phyloP scores from a whole-genome alignment of 2,888 invertebrate species.

The Dryococelus australis region DNA sequence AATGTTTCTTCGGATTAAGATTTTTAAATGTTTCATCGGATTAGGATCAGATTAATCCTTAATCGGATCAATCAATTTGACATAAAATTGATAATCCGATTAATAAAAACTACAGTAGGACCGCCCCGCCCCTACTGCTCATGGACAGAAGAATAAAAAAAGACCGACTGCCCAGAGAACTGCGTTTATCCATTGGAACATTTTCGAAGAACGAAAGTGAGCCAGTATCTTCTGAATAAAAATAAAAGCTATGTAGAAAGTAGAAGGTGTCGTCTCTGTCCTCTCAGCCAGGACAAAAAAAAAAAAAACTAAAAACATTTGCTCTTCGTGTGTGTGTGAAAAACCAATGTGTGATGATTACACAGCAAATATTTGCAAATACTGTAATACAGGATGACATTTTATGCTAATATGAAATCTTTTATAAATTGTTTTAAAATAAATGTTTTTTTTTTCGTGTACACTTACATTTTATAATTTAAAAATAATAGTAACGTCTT shows the following conservation, averaged over 20 bases:
- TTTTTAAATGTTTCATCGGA: no score
- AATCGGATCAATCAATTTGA: no score
- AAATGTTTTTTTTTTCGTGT: neutral
- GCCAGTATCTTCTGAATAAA: neutral
- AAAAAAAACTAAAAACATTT: neutral
- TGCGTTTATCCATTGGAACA: neutral
- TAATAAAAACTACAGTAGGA: no score
- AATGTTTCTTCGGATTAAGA: no score
- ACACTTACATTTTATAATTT: neutral
- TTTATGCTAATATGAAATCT: neutral
- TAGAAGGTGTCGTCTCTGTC: neutral
- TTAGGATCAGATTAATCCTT: no score
- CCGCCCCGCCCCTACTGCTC: no score
- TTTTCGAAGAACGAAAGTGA: neutral
- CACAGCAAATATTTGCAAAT: neutral
- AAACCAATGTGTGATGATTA: neutral
- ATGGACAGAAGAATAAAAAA: conserved; percentile 3
- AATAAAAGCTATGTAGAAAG: neutral
- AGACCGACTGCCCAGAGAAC: neutral
- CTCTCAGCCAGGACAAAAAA: neutral
- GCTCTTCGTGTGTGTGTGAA: neutral
- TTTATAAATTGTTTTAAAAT: neutral
- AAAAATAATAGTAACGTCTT: no score
- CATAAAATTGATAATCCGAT: no score
- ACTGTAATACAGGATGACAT: neutral